Percentiles rank a stretch among this genome's conserved stretches.
Evolutionary conservation across 1,140 invertebrate species (phyloP).

Genomic region (Aphidius gifuensis): DNA sequence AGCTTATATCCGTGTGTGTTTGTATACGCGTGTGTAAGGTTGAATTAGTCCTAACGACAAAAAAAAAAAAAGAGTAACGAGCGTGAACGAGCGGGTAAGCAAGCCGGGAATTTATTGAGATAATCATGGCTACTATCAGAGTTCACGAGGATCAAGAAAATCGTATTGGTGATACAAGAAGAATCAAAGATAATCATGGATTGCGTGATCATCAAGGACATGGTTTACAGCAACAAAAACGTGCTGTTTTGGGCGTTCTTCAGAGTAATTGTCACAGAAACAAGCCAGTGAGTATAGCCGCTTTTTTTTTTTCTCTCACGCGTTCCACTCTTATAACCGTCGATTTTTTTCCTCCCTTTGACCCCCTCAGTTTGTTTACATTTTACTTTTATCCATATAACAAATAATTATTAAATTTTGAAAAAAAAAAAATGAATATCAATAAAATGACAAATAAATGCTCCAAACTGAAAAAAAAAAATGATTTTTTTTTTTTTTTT

Average conservation of each 20-base stretch:
- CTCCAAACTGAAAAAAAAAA: neutral
- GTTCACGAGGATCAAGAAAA: slow-evolving; percentile 70
- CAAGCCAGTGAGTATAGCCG: slow-evolving; percentile 48
- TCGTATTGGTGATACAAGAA: slow-evolving; percentile 36
- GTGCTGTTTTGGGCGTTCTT: slow-evolving; percentile 57
- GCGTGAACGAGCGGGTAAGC: neutral
- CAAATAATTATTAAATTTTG: too few species aligned
- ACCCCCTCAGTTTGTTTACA: neutral
- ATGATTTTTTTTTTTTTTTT: slow-evolving; percentile 22
- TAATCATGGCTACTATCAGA: slow-evolving; percentile 61
- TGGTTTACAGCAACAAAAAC: slow-evolving; percentile 54
- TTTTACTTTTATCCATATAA: neutral
- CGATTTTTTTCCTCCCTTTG: neutral
- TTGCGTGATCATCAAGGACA: slow-evolving; percentile 32
- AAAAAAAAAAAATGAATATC: too few species aligned
- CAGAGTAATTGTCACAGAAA: slow-evolving; percentile 48
- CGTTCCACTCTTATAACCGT: slow-evolving; percentile 1
- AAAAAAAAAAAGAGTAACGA: too few species aligned
- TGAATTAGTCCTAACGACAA: too few species aligned
- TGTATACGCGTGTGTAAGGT: too few species aligned
- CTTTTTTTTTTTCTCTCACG: slow-evolving; percentile 10
- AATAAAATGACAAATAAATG: neutral
- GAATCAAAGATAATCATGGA: slow-evolving; percentile 50
- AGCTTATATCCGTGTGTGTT: too few species aligned
- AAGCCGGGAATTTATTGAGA: slow-evolving; percentile 7